Evolutionary conservation across 2,888 invertebrate species (phyloP).

Genomic region (Elegia similella): DNA sequence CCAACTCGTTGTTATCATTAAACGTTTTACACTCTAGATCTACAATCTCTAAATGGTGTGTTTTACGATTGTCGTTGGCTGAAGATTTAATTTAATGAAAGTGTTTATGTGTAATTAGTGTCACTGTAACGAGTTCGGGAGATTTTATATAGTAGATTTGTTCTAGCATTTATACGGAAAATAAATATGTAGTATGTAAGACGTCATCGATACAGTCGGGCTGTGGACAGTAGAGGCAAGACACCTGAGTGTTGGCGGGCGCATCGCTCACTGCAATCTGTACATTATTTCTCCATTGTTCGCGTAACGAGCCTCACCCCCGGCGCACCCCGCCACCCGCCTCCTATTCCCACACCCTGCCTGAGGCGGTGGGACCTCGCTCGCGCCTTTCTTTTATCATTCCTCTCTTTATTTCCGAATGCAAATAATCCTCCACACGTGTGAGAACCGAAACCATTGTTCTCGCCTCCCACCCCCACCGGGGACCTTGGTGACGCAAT

Average conservation of each 20-base stretch:
- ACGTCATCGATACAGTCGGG: constrained; percentile 40
- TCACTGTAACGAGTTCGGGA: not conserved
- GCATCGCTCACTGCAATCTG: constrained; percentile 83
- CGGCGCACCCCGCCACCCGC: constrained; percentile 45
- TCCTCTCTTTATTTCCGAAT: constrained; percentile 83
- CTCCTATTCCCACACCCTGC: constrained; percentile 77
- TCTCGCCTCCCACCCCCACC: constrained; percentile 73
- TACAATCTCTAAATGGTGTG: constrained; percentile 33
- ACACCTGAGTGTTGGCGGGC: constrained; percentile 79
- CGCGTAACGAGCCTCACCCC: constrained; percentile 79
- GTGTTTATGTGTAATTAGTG: constrained; percentile 19
- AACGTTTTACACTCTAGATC: constrained; percentile 33
- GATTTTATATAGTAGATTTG: not conserved
- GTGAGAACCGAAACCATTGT: constrained; percentile 83
- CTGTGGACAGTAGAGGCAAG: constrained; percentile 68
- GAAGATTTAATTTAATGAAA: constrained; percentile 23
- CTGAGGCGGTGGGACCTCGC: constrained; percentile 78
- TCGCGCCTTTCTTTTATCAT: constrained; percentile 82
- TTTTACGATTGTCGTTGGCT: constrained; percentile 34
- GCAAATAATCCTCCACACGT: constrained; percentile 83
- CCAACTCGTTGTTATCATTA: constrained; percentile 33
- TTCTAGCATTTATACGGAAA: not conserved
- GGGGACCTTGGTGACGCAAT: constrained; percentile 81
- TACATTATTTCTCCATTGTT: constrained; percentile 83
- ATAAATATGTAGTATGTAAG: not conserved